phyloP scores from a whole-genome alignment of 92 coral and sea anemone species.

The Paragorgia papillata region DNA sequence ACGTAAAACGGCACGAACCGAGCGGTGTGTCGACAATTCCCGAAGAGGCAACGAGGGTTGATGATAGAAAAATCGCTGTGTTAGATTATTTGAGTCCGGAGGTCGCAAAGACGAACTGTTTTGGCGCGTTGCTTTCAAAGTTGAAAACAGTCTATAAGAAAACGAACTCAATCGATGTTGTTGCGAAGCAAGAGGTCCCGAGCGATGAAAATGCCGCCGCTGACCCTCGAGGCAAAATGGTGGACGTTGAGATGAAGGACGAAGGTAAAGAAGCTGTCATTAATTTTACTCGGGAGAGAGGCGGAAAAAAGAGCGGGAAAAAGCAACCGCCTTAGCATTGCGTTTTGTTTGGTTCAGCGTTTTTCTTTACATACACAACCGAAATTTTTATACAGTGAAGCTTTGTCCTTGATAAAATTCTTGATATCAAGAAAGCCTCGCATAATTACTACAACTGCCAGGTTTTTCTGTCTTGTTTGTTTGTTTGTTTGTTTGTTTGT shows the following conservation, averaged over 20 bases:
- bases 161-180: background rate
- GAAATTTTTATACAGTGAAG: too few species aligned
- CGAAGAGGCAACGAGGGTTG: background rate
- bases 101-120: background rate
- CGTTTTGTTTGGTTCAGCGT: too few species aligned
- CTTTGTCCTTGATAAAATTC: too few species aligned
- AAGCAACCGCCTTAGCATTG: too few species aligned
- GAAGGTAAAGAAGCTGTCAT: background rate
- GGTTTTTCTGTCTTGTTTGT: too few species aligned
- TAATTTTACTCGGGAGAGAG: too few species aligned
- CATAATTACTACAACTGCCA: too few species aligned
- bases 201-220: background rate
- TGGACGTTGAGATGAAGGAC: background rate
- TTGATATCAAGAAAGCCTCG: too few species aligned
- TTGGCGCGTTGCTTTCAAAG: background rate
- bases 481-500: too few species aligned
- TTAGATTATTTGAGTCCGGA: background rate
- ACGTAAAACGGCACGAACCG: background rate
- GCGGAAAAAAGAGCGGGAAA: too few species aligned
- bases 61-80: background rate
- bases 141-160: background rate
- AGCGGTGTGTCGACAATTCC: background rate
- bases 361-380: too few species aligned
- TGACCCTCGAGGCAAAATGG: background rate
- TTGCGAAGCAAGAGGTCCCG: background rate